Conservation (phyloP, 2,888 invertebrate species). For the Amiota minor region DNA sequence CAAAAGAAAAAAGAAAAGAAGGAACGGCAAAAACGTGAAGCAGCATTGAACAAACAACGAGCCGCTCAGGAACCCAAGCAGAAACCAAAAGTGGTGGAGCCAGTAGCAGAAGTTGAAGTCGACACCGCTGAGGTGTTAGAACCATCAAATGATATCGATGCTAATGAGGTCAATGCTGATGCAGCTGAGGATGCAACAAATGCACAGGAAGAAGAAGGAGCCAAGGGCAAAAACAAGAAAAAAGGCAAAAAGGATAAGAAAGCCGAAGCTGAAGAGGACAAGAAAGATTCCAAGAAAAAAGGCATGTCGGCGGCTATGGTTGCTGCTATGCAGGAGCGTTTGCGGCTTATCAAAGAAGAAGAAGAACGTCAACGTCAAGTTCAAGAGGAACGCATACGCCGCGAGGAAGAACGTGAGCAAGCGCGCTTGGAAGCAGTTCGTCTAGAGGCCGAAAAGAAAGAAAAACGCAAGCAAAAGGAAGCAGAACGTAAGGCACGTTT, state of each 20-base stretch:
- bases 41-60: constrained; percentile 74
- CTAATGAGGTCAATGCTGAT: constrained; percentile 58
- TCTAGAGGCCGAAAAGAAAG: constrained; percentile 90
- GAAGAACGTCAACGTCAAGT: constrained; percentile 83
- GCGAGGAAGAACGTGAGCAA: constrained; percentile 83
- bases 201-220: constrained; percentile 39
- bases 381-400: constrained; percentile 86
- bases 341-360: constrained; percentile 91
- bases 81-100: constrained; percentile 61
- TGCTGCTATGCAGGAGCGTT: constrained; percentile 92
- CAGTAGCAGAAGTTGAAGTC: constrained; percentile 38
- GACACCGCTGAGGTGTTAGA: constrained; percentile 28
- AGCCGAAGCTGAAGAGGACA: constrained; percentile 75
- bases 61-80: constrained; percentile 70
- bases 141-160: constrained; percentile 52
- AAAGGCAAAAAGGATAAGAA: constrained; percentile 74
- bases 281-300: constrained; percentile 75
- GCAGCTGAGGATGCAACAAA: constrained; percentile 50
- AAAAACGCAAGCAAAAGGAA: constrained; percentile 91
- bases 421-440: constrained; percentile 83
- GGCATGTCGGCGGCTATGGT: constrained; percentile 90
- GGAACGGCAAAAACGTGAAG: constrained; percentile 83
- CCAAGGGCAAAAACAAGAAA: constrained; percentile 72
- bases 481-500: constrained; percentile 93
- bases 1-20: constrained; percentile 94